A percentile compares a stretch with the other conserved stretches of the same genome.
Evolutionary conservation across 92 coral and sea anemone species (phyloP).

Genomic region (Ricordea florida): DNA sequence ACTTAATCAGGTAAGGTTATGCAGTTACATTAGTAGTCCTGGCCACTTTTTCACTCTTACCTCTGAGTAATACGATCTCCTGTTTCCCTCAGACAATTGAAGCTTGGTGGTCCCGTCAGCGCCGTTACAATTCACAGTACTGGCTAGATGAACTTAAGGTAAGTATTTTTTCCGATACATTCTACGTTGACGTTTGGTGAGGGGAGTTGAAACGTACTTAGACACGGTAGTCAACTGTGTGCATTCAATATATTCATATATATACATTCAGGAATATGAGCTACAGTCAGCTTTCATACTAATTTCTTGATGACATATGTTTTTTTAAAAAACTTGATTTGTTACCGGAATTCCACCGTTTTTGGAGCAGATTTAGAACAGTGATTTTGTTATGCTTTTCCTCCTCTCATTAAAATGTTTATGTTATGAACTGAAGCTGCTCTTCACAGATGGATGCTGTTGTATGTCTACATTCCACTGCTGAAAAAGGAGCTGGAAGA

Average conservation of each 20-base stretch:
- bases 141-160: conserved; percentile 32
- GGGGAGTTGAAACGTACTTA: background rate
- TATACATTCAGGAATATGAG: background rate
- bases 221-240: background rate
- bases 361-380: background rate
- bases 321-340: too few relatives aligned
- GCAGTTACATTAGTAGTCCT: background rate
- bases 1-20: conserved; percentile 40
- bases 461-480: conserved; percentile 39
- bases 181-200: too few relatives aligned
- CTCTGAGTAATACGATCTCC: background rate
- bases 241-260: background rate
- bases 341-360: background rate
- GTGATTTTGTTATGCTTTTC: background rate
- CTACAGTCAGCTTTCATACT: background rate
- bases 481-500: conserved; percentile 26
- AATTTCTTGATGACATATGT: too few relatives aligned
- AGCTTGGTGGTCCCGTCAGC: conserved; percentile 35
- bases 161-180: background rate
- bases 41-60: background rate
- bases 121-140: conserved; percentile 6
- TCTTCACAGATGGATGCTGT: conserved; percentile 26
- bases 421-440: background rate
- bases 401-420: background rate
- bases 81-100: conserved; percentile 21